phyloP scores from a whole-genome alignment of 2,797 vertebrate species.

The Halcyon leucocephala region DNA sequence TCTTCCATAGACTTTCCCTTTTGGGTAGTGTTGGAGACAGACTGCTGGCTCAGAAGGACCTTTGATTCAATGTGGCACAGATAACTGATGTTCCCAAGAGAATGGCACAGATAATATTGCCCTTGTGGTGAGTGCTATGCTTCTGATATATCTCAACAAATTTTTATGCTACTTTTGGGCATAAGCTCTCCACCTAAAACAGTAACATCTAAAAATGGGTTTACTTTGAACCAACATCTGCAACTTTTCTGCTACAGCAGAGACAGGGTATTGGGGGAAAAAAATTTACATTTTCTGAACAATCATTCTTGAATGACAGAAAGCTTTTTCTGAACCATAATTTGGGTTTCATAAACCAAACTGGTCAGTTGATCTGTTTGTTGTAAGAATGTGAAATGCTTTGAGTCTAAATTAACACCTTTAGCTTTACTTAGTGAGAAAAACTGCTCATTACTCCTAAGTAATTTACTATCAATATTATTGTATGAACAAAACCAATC shows the following conservation, averaged over 20 bases:
- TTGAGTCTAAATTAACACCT: constrained; percentile 79
- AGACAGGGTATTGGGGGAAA: not conserved
- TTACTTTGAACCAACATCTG: not conserved
- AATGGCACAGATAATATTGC: not conserved
- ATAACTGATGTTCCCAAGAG: not conserved
- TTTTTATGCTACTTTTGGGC: constrained; percentile 39
- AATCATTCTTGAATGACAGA: constrained; percentile 25
- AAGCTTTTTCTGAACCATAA: constrained; percentile 8
- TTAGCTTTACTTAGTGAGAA: constrained; percentile 73
- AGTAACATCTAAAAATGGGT: constrained; percentile 5
- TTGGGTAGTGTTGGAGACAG: not conserved
- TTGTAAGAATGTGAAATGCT: constrained; percentile 71
- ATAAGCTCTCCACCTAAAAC: not conserved
- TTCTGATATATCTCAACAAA: not conserved
- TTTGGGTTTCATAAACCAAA: constrained; percentile 57
- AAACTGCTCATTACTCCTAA: constrained; percentile 70
- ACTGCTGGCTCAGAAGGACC: not conserved
- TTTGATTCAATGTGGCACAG: not conserved
- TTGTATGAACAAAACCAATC: constrained; percentile 68
- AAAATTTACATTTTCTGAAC: not conserved
- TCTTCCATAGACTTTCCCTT: not conserved
- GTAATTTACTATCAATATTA: constrained; percentile 74
- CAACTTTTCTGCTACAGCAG: not conserved
- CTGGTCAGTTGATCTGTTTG: constrained; percentile 46
- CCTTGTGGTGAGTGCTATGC: not conserved